Evolutionary conservation across 2,888 invertebrate genomes (phyloP), one percentile per base, ranked within the genome.

Genomic region (Leptinotarsa juncta): DNA sequence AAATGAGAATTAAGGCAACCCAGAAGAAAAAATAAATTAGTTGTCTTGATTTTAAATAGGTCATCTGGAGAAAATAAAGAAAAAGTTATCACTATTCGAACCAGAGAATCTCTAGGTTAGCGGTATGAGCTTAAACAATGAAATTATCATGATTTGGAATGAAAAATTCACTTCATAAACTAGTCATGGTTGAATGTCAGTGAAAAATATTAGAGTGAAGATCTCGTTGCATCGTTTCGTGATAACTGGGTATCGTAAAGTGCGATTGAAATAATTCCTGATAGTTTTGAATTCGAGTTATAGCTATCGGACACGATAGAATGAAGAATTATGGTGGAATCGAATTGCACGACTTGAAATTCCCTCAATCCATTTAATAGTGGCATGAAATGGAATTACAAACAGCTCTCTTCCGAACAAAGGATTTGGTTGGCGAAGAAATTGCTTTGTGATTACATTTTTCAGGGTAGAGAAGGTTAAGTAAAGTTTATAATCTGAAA

Each of bases 241-340:
- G 62, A 62, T 15, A 62, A 16, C n/a, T 4, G 62, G n/a, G 4
- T n/a, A 62, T 62, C 32, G 32, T 42, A n/a, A 62, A 62, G 62
- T 62, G 62, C 15, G 42, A 62, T n/a, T 62, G 42, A n/a, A 62
- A 32, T n/a, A 32, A 62, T 26, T 62, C n/a, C 32, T 62, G 62
- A 16, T 62, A 18, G 62, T 26, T 42, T 42, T n/a, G 15, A 26
- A 60, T 42, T 62, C 32, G 15, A 62, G 32, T 62, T 16, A 62
- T 62, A 18, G 62, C 62, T 32, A 62, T 18, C 10, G 62, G 32
- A 62, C 62, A 62, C 62, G 62, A 62, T n/a, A 62, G 18, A n/a
- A 42, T 16, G 18, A 42, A 12, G 42, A 42, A 42, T 32, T 32
- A 15, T 62, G 10, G n/a, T 32, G 32, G 32, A 32, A 15, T 57